Conservation (phyloP, 2,888 invertebrate species). For the Meganola albula region DNA sequence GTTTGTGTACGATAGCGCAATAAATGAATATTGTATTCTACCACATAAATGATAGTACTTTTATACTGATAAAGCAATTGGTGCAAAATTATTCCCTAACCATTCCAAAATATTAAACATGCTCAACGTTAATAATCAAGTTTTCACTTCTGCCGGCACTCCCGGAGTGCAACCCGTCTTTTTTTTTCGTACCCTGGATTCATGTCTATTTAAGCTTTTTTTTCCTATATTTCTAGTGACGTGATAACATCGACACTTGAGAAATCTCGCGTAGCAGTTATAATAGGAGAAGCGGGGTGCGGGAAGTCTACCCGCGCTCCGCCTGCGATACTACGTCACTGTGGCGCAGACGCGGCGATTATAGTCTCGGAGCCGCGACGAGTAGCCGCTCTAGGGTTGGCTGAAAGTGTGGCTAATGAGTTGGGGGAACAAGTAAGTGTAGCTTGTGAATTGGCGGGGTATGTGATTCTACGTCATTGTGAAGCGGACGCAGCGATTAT, state of each 20-base stretch:
- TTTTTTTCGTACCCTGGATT: too few species aligned
- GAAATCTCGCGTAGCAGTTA: constrained; percentile 72
- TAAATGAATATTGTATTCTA: too few species aligned
- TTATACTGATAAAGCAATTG: too few species aligned
- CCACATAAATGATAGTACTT: too few species aligned
- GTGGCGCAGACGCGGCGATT: constrained; percentile 70
- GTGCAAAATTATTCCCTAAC: too few species aligned
- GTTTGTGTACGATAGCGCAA: too few species aligned
- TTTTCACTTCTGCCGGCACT: too few species aligned
- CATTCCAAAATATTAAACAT: too few species aligned
- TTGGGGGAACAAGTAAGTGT: constrained; percentile 74
- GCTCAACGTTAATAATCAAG: too few species aligned
- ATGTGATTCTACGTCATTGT: constrained; percentile 58
- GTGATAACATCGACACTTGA: constrained; percentile 71
- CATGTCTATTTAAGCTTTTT: not conserved
- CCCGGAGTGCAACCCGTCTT: too few species aligned
- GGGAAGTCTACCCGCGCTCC: constrained; percentile 86
- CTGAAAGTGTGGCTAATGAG: constrained; percentile 80
- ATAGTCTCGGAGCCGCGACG: constrained; percentile 82
- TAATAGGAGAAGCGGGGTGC: constrained; percentile 85
- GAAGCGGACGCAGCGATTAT: constrained; percentile 75
- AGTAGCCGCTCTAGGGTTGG: constrained; percentile 82
- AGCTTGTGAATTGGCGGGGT: too few species aligned
- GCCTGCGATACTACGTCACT: constrained; percentile 63
- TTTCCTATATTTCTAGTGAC: constrained; percentile 31